Conservation (phyloP, 2,888 invertebrate genomes). For the Creontiades dilutus region DNA sequence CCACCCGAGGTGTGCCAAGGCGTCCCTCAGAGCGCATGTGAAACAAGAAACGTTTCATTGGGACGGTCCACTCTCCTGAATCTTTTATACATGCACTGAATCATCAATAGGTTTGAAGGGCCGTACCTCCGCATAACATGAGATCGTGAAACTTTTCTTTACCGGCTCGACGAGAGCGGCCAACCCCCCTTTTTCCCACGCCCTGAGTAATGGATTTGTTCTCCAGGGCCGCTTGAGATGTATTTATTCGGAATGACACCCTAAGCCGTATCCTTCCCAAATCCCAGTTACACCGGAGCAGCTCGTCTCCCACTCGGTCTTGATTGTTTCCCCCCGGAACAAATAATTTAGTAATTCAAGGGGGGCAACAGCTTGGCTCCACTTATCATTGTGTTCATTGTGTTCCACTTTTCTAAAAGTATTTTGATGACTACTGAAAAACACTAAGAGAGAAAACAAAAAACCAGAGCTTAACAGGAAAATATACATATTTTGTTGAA, state of each 20-base stretch:
- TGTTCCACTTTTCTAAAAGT: background rate
- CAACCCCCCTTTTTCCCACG: slow-evolving; percentile 53
- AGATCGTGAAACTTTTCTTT: background rate
- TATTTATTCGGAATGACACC: slow-evolving; percentile 67
- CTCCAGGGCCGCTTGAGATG: slow-evolving; percentile 62
- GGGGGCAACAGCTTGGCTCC: background rate
- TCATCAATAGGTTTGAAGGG: slow-evolving; percentile 44
- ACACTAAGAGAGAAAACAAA: too few species aligned
- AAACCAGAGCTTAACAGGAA: too few species aligned
- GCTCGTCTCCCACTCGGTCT: background rate
- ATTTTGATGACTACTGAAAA: background rate
- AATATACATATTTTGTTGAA: too few species aligned
- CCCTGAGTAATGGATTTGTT: slow-evolving; percentile 64
- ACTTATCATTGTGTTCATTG: background rate
- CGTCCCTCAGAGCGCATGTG: background rate
- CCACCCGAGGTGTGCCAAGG: background rate
- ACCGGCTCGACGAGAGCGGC: slow-evolving; percentile 3
- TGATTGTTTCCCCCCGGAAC: slow-evolving; percentile 47
- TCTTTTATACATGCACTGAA: slow-evolving; percentile 51
- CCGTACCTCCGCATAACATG: slow-evolving; percentile 7
- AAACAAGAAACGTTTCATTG: background rate
- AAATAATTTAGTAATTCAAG: slow-evolving; percentile 52
- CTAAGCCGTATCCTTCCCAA: slow-evolving; percentile 66
- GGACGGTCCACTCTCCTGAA: slow-evolving; percentile 19
- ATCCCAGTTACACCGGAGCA: slow-evolving; percentile 55